Evolutionary conservation across 2,888 invertebrate species (phyloP), one percentile per base, ranked within the genome.

Genomic region (Calameuta idolon): DNA sequence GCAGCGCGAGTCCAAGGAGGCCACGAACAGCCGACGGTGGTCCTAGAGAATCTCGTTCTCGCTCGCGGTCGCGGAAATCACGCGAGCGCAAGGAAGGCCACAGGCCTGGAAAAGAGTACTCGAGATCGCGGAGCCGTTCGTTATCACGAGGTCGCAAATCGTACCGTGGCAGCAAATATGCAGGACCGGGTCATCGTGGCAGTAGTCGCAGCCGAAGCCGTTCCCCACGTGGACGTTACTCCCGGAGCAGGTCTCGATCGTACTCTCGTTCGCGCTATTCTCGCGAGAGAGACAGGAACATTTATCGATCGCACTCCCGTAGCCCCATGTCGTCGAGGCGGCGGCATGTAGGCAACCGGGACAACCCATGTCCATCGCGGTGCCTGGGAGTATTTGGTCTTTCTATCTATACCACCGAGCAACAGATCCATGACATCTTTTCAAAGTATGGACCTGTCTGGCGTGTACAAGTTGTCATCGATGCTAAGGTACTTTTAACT

Each of bases 371-470:
- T 81, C 96, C 97, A 3, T 96, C 96, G 74, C 94, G 97, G 77
- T 99, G 98, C 90, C 93, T 99, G 75, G 99, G 99, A 31, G 96
- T 99, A 15, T 99, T 99, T 92, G 99, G 99, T 4, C 93, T 99
- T 78, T 98, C 97, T 89, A 94, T 98, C 77, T 96, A 96, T 92
- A 99, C 99, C 0, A 96, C 97, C 1, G 98, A 99, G 90, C 95
- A 96, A 86, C 97, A 98, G 91, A 94, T 99, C 71, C 95, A 96
- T 89, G 97, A 98, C 87, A 96, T 98, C 83, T 98, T 99, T 92
- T 95, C 95, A 74, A 97, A 98, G 91, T 99, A 95, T 91, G 99
- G 99, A 3, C 96, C 96, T 0, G 96, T 99, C 55, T 98, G 98
- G 90, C 95, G 97, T 90, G 96, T 97, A 34, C 97, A 98, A 93